phyloP scores from a whole-genome alignment of 2,113 vertebrate species.

The Vanacampus margaritifer region DNA sequence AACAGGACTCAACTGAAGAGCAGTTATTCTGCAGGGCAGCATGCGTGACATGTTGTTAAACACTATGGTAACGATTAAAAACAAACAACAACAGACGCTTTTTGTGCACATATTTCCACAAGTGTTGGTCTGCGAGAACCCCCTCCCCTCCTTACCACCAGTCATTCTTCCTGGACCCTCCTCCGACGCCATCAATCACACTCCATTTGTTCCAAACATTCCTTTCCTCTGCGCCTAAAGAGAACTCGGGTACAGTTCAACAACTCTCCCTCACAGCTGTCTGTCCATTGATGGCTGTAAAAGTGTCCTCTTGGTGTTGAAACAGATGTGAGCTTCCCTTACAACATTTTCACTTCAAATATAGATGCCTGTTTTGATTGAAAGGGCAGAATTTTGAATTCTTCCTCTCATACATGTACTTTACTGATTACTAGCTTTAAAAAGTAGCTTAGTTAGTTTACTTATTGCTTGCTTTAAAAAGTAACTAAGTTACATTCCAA shows the following conservation, averaged over 20 bases:
- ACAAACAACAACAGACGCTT: slow-evolving; percentile 10
- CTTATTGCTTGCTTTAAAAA: too few relatives aligned
- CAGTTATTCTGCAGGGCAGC: background rate
- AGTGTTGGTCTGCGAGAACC: slow-evolving; percentile 12
- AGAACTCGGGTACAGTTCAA: background rate
- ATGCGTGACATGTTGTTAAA: background rate
- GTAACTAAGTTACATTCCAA: too few relatives aligned
- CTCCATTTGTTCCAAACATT: slow-evolving; percentile 10
- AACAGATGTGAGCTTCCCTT: slow-evolving; percentile 39
- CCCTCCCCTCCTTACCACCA: background rate
- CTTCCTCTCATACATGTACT: too few relatives aligned
- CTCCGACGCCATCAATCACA: slow-evolving; percentile 20
- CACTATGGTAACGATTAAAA: slow-evolving; percentile 28
- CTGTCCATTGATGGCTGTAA: background rate
- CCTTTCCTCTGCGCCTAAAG: slow-evolving; percentile 12
- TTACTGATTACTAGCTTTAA: too few relatives aligned
- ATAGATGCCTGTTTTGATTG: background rate
- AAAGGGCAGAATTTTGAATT: too few relatives aligned
- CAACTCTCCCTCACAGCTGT: slow-evolving; percentile 13
- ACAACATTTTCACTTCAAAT: background rate
- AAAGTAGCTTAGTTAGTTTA: too few relatives aligned
- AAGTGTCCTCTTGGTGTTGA: background rate
- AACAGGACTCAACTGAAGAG: background rate
- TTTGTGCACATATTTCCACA: slow-evolving; percentile 7
- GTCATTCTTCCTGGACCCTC: slow-evolving; percentile 8